Base-by-base conservation (phyloP, 2,888 invertebrate genomes). In the Pollenia angustigena region DNA sequence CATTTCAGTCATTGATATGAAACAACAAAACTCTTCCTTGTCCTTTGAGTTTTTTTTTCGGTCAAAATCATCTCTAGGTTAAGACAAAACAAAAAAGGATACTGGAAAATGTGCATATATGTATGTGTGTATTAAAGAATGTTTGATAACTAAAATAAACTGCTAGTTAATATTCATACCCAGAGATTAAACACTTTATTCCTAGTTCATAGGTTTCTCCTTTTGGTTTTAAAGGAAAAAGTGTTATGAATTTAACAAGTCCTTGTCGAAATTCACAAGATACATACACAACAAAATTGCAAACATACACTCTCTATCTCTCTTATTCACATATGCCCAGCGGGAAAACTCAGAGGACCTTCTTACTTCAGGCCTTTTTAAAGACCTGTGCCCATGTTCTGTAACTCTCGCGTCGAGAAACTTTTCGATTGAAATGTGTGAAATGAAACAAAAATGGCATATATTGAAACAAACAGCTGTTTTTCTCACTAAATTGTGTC, bases 151-250 rank as follows among this genome's bases (percentile, higher is more conserved):
- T 64, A 7, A 52, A 44, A 64, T 71, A 79, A 48, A 69, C 50
- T 74, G 72, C 66, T 84, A 79, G 66, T 84, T 84, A 82, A 82
- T 85, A 85, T 78, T 72, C 78, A 81, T 78, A 76, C 4, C 69
- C 72, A 78, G 52, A 85, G 76, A 81, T 85, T 72, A 85, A 52
- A 72, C 64, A 58, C 52, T 48, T 58, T 42, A 81, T 50, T 68
- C 46, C 44, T 16, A 52, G 32, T 76, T n/a, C 48, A 11, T 71
- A 52, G 78, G 7, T 18, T 4, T 42, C n/a, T 56, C 54, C 12
- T 52, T 71, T 46, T 76, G 56, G 52, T 81, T 48, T 79, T 68
- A 64, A 0, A 54, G 71, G 56, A 68, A 79, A 81, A 85, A 82
- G 62, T 83, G 62, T 75, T 75, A 58, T 64, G 69, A 64, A 64